phyloP scores from a whole-genome alignment of 92 coral and sea anemone species.

The Porites rus region DNA sequence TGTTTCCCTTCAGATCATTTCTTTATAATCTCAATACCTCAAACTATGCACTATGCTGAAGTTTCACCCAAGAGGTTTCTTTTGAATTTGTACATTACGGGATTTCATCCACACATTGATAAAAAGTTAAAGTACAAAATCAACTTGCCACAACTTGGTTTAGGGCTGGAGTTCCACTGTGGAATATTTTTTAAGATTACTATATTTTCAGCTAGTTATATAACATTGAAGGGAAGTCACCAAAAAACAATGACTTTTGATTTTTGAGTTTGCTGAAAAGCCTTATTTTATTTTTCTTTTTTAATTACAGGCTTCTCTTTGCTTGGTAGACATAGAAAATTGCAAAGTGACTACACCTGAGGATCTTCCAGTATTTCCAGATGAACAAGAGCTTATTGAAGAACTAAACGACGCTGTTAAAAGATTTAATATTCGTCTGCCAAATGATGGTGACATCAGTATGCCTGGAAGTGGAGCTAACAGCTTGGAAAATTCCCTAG shows the following conservation, averaged over 20 bases:
- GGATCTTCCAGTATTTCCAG: conserved; percentile 94
- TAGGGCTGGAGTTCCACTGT: too few species aligned
- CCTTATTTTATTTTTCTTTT: background rate
- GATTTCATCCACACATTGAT: too few species aligned
- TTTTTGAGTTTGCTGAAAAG: background rate
- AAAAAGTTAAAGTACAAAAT: too few species aligned
- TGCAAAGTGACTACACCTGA: conserved; percentile 85
- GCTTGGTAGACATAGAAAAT: conserved; percentile 88
- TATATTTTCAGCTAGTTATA: too few species aligned
- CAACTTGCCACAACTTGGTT: too few species aligned
- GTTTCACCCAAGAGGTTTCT: too few species aligned
- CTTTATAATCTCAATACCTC: too few species aligned
- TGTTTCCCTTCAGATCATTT: too few species aligned
- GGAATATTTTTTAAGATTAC: too few species aligned
- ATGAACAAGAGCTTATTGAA: conserved; percentile 82
- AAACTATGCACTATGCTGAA: too few species aligned
- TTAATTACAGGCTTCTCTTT: conserved; percentile 86
- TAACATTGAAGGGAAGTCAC: too few species aligned
- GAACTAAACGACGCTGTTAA: conserved; percentile 85
- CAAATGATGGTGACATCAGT: conserved; percentile 46
- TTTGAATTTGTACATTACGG: too few species aligned
- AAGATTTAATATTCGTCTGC: conserved; percentile 68
- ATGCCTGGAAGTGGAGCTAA: conserved; percentile 69
- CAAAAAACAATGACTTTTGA: background rate
- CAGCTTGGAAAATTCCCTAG: conserved; percentile 74